These are phyloP conservation scores for Tetragnatha versicolor DNA, from an alignment of 1,140 invertebrate species.

Conservation along the genomic window DNA sequence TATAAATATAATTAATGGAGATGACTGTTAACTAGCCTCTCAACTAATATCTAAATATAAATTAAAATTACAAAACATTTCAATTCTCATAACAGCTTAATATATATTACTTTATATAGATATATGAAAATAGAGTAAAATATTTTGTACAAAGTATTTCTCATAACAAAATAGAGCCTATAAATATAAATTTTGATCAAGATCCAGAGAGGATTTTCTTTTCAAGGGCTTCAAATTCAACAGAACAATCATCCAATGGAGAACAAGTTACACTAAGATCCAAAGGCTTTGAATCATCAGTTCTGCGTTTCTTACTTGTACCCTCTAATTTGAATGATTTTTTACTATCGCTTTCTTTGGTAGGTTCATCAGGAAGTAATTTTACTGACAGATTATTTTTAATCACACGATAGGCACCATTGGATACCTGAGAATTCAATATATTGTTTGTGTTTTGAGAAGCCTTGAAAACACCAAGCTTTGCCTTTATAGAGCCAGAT, in stretches of 20 bases:
- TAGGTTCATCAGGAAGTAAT: slow-evolving; percentile 20
- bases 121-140: slow-evolving; percentile 50
- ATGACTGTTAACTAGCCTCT: slow-evolving; percentile 10
- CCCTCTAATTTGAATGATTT: not conserved
- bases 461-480: slow-evolving; percentile 1
- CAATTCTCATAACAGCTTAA: slow-evolving; percentile 7
- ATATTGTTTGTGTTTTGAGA: slow-evolving; percentile 10
- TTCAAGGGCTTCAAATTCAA: slow-evolving; percentile 9
- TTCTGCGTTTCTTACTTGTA: not conserved
- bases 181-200: slow-evolving; percentile 52
- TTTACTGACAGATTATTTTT: not conserved
- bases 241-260: slow-evolving; percentile 22
- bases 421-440: slow-evolving; percentile 41
- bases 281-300: slow-evolving; percentile 44
- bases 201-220: slow-evolving; percentile 34
- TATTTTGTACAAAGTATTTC: slow-evolving; percentile 51
- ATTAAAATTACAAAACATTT: slow-evolving; percentile 44
- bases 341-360: slow-evolving; percentile 24
- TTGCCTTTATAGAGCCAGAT: slow-evolving; percentile 13
- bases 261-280: slow-evolving; percentile 44
- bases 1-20: slow-evolving; percentile 3
- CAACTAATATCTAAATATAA: slow-evolving; percentile 41
- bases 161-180: slow-evolving; percentile 46
- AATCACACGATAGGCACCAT: slow-evolving; percentile 13
- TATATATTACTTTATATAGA: slow-evolving; percentile 52